Conservation (phyloP, 2,113 vertebrate species). For the Dryoscopus gambensis region DNA sequence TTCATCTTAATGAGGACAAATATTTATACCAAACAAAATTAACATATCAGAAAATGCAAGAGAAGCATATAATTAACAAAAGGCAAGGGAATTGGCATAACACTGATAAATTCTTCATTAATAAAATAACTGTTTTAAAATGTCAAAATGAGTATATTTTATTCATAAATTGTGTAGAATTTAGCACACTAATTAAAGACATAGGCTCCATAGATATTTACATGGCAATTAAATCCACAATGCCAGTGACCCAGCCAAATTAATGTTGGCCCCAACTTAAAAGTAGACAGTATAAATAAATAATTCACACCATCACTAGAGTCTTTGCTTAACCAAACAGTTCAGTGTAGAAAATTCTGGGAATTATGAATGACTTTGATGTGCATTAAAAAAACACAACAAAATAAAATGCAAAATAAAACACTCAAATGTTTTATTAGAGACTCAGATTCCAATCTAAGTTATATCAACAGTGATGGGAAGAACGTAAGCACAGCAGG, state of each 20-base stretch:
- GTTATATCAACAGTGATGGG: conserved; percentile 32
- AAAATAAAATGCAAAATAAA: conserved; percentile 54
- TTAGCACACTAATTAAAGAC: conserved; percentile 51
- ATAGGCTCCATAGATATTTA: conserved; percentile 46
- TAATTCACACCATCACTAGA: conserved; percentile 50
- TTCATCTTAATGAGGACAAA: conserved; percentile 42
- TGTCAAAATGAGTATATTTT: conserved; percentile 51
- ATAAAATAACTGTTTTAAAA: conserved; percentile 48
- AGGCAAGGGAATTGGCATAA: conserved; percentile 50
- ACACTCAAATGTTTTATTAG: conserved; percentile 25
- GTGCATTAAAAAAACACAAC: not conserved
- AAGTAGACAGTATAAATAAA: conserved; percentile 66
- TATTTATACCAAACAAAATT: conserved; percentile 62
- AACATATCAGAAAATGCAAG: conserved; percentile 45
- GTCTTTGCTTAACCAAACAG: conserved; percentile 45
- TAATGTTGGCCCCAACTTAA: conserved; percentile 60
- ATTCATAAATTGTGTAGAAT: conserved; percentile 54
- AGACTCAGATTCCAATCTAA: conserved; percentile 38
- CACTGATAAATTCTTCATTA: conserved; percentile 53
- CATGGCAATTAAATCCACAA: conserved; percentile 56
- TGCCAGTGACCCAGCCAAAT: conserved; percentile 58
- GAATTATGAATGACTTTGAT: conserved; percentile 52
- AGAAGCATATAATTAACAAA: conserved; percentile 56
- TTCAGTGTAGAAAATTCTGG: conserved; percentile 39
- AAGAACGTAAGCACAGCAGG: not conserved